A percentile compares a stretch with the other conserved stretches of the same genome.
phyloP scores from a whole-genome alignment of 2,797 vertebrate species.

The Pseudotriccus pelzelni region DNA sequence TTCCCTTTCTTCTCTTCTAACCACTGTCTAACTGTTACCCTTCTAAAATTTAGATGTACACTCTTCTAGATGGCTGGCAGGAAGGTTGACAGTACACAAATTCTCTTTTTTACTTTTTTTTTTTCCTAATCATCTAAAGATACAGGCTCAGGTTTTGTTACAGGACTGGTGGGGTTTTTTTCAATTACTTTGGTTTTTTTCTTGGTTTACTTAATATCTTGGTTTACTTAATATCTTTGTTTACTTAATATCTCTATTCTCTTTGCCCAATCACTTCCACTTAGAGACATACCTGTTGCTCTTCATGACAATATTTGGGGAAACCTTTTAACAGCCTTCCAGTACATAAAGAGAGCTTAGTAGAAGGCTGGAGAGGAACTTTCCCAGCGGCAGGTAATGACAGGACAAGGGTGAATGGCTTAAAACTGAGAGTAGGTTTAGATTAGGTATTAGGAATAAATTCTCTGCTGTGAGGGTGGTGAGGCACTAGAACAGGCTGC shows the following conservation, averaged over 20 bases:
- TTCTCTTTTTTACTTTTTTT: background rate
- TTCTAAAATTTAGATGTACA: background rate
- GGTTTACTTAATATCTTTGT: background rate
- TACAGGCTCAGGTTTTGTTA: background rate
- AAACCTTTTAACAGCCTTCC: background rate
- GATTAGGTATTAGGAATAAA: background rate
- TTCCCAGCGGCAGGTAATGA: background rate
- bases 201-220: background rate
- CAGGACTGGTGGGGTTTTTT: fast-evolving
- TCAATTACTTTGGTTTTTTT: background rate
- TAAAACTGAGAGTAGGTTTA: background rate
- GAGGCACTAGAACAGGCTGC: background rate
- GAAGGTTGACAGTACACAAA: background rate
- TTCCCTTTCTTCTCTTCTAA: background rate
- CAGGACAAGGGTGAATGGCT: background rate
- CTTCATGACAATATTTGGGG: background rate
- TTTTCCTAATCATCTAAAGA: fast-evolving
- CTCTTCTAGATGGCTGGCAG: background rate
- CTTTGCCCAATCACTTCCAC: background rate
- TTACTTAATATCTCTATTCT: background rate
- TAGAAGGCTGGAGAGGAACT: background rate
- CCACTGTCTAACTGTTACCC: background rate
- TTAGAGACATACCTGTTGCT: background rate
- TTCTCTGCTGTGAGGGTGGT: fast-evolving
- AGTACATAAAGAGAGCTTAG: background rate